Conservation (phyloP, 2,888 invertebrate genomes). For the Fragum sueziense region DNA sequence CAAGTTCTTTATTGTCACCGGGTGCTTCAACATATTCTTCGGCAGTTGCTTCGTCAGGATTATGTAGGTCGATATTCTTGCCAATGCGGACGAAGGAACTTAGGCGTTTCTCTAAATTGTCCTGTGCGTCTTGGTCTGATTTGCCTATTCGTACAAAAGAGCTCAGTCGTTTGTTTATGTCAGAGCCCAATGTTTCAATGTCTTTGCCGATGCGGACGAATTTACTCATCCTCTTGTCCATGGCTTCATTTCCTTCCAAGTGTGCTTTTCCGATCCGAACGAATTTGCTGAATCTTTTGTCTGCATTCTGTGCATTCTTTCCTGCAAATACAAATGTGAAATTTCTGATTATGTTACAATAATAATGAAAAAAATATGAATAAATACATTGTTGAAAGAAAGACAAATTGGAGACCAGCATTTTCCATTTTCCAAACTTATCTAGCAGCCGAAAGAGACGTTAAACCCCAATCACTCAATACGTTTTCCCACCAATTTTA, state of each 20-base stretch:
- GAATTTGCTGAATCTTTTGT: slow-evolving; percentile 38
- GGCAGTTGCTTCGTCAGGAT: background rate
- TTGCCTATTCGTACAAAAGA: slow-evolving; percentile 38
- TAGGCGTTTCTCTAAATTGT: slow-evolving; percentile 22
- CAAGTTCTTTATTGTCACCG: background rate
- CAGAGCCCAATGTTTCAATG: background rate
- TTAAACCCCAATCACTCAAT: no score
- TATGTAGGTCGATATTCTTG: slow-evolving; percentile 4
- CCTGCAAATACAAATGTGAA: background rate
- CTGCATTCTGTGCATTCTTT: background rate
- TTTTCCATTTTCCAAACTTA: no score
- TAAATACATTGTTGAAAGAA: no score
- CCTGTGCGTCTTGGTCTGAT: background rate
- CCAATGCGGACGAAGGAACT: slow-evolving; percentile 56
- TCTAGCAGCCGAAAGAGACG: no score
- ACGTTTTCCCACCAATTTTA: no score
- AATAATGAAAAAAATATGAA: no score
- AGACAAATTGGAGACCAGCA: no score
- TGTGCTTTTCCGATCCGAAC: slow-evolving; percentile 32
- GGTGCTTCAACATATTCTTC: background rate
- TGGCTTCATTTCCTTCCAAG: background rate
- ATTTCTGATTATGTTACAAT: background rate
- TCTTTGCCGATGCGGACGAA: slow-evolving; percentile 43
- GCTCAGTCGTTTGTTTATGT: slow-evolving; percentile 32
- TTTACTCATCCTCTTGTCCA: slow-evolving; percentile 23